Conservation (phyloP, 1,140 invertebrate genomes). For the Papilio xuthus region DNA sequence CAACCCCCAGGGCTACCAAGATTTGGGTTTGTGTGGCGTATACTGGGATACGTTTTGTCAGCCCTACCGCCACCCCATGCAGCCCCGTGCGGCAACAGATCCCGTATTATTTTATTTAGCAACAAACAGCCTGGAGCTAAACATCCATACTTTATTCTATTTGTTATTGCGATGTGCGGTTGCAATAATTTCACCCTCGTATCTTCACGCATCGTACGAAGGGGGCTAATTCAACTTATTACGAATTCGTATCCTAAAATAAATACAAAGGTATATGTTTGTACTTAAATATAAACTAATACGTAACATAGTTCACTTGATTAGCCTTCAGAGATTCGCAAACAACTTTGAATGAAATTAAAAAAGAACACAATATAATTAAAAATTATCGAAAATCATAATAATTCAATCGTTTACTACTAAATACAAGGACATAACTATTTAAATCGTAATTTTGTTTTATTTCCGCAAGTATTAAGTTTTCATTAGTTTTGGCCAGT, state of each 20-base stretch:
- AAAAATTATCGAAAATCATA: neutral
- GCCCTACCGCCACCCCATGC: neutral
- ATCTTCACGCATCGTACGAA: conserved; percentile 6
- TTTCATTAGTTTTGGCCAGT: neutral
- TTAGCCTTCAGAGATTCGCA: neutral
- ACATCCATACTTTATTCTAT: conserved; percentile 35
- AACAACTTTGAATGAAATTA: neutral
- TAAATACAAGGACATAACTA: neutral
- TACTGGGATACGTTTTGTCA: neutral
- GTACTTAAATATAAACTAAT: too few species aligned
- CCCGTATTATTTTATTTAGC: conserved; percentile 32
- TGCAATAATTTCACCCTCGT: conserved; percentile 35
- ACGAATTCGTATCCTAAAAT: neutral
- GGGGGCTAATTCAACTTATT: neutral
- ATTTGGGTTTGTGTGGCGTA: neutral
- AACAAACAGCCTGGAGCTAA: conserved; percentile 11
- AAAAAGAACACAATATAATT: neutral
- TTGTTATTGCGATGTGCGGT: conserved; percentile 9
- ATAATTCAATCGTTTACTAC: neutral
- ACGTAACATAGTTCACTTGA: neutral
- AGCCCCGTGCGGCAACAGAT: conserved; percentile 8
- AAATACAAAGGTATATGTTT: neutral
- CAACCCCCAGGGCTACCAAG: neutral
- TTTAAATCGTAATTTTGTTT: neutral
- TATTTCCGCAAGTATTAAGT: neutral